phyloP scores from a whole-genome alignment of 2,797 vertebrate species.

The Acanthis flammea region DNA sequence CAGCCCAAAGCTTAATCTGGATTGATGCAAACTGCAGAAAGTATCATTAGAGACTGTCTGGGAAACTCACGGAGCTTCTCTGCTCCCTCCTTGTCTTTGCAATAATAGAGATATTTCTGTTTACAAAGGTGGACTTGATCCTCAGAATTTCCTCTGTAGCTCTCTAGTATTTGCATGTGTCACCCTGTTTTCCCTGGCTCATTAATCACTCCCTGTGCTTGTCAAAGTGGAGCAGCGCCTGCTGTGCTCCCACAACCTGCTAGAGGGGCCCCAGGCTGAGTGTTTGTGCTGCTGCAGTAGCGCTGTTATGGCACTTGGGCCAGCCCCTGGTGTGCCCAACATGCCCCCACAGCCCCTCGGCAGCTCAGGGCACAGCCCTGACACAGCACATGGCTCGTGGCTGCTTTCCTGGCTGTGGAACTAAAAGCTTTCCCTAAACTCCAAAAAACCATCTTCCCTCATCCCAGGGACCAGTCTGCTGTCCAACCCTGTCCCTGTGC shows the following conservation, averaged over 20 bases:
- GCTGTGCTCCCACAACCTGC: slow-evolving; percentile 42
- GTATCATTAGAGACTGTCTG: slow-evolving; percentile 62
- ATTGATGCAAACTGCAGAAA: slow-evolving; percentile 70
- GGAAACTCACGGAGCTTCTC: slow-evolving; percentile 43
- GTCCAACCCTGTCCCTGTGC: neutral
- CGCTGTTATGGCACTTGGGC: neutral
- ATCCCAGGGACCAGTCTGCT: neutral
- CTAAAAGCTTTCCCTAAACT: neutral
- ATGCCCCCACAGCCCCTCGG: fast-evolving
- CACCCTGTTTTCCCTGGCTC: slow-evolving; percentile 60
- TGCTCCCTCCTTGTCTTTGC: slow-evolving; percentile 52
- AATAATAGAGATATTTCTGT: slow-evolving; percentile 66
- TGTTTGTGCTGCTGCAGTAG: neutral
- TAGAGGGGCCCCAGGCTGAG: neutral
- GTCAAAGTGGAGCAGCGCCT: slow-evolving; percentile 48
- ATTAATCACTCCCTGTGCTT: slow-evolving; percentile 64
- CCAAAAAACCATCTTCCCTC: neutral
- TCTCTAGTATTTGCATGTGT: slow-evolving; percentile 63
- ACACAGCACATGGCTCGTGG: fast-evolving
- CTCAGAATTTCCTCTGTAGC: slow-evolving; percentile 58
- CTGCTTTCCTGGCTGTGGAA: neutral
- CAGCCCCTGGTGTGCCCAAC: fast-evolving
- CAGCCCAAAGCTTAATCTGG: slow-evolving; percentile 67
- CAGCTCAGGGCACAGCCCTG: neutral
- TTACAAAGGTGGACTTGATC: slow-evolving; percentile 64